Evolutionary conservation across 2,888 invertebrate species (phyloP).

Genomic region (Drosophila kanekoi): DNA sequence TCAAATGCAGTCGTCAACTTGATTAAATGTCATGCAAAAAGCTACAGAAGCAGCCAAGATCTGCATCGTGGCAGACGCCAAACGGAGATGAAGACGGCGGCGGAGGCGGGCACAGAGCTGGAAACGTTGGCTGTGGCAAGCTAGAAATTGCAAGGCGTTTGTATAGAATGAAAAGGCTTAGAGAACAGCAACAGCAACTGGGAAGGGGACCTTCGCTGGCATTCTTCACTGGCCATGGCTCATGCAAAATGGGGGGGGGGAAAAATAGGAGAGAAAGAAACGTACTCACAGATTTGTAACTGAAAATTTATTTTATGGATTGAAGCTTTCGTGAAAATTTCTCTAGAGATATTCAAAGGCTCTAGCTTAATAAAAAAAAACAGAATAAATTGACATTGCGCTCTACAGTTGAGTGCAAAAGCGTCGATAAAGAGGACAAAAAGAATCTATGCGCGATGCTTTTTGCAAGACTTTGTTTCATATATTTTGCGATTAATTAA

Average conservation of each 20-base stretch:
- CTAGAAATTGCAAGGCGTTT: conserved; percentile 69
- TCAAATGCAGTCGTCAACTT: conserved; percentile 82
- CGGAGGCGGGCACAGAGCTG: conserved; percentile 4
- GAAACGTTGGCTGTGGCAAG: conserved; percentile 34
- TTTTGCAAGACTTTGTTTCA: no score
- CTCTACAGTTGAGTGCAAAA: no score
- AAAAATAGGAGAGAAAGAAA: conserved; percentile 12
- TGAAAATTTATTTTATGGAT: conserved; percentile 50
- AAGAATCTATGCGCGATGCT: no score
- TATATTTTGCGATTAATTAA: no score
- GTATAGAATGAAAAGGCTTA: conserved; percentile 52
- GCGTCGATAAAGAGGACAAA: no score
- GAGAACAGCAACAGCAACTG: conserved; percentile 26
- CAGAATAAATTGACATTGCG: not conserved
- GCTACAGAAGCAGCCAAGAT: conserved; percentile 68
- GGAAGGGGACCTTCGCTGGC: conserved; percentile 19
- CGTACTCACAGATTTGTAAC: conserved; percentile 54
- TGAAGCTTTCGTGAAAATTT: conserved; percentile 26
- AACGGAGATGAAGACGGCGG: conserved; percentile 13
- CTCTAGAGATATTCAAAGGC: conserved; percentile 8
- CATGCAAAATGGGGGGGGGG: not conserved
- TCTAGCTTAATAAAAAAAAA: conserved; percentile 23
- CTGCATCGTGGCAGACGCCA: conserved; percentile 23
- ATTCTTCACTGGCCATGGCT: conserved; percentile 26
- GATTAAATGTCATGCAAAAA: conserved; percentile 82